Percentiles rank a stretch among this genome's conserved stretches.
phyloP scores from a whole-genome alignment of 2,888 invertebrate genomes.

The Mesochorus sp. region DNA sequence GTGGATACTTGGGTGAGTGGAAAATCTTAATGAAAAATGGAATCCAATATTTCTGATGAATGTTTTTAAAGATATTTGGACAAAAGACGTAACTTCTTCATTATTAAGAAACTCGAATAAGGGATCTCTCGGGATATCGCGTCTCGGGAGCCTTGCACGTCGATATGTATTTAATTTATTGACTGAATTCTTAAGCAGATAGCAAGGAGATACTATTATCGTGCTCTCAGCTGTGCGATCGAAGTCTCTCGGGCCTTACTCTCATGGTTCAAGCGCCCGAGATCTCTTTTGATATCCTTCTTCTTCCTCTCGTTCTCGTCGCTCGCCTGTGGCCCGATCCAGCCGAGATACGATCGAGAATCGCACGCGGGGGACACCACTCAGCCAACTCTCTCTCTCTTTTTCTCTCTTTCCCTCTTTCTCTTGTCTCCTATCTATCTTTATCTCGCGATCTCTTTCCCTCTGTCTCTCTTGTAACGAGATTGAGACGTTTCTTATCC shows the following conservation, averaged over 20 bases:
- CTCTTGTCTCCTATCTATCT: background rate
- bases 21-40: background rate
- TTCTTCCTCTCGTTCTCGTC: slow-evolving; percentile 42
- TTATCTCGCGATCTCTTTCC: background rate
- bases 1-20: too few species aligned
- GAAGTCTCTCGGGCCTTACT: slow-evolving; percentile 43
- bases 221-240: slow-evolving; percentile 51
- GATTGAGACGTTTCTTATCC: slow-evolving; percentile 61
- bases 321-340: slow-evolving; percentile 46
- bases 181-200: slow-evolving; percentile 71
- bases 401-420: slow-evolving; percentile 2
- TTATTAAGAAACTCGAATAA: slow-evolving; percentile 29
- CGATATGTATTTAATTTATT: slow-evolving; percentile 73
- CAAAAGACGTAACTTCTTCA: slow-evolving; percentile 19
- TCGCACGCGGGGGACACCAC: slow-evolving; percentile 55
- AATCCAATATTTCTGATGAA: too few species aligned
- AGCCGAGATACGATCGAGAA: slow-evolving; percentile 60
- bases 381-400: slow-evolving; percentile 23
- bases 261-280: slow-evolving; percentile 36
- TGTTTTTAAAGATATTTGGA: too few species aligned
- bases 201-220: slow-evolving; percentile 68
- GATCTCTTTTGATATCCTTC: slow-evolving; percentile 43
- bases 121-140: slow-evolving; percentile 10
- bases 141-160: slow-evolving; percentile 26
- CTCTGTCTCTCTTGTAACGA: slow-evolving; percentile 44